phyloP scores from a whole-genome alignment of 2,888 invertebrate species.

The Chromoteleia sp. region DNA sequence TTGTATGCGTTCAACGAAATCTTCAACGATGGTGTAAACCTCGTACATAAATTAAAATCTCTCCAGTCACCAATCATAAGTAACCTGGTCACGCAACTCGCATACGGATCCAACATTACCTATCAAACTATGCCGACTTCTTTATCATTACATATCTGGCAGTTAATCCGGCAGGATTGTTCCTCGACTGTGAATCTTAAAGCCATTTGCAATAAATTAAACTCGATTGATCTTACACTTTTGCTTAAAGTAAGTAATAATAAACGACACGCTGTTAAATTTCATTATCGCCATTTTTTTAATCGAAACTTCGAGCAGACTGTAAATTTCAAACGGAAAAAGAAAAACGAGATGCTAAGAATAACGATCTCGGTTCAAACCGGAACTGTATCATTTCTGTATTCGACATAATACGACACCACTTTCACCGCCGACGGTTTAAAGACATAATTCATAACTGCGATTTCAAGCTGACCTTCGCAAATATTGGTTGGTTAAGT shows the following conservation, averaged over 20 bases:
- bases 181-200: not conserved
- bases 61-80: conserved; percentile 45
- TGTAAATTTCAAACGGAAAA: no score
- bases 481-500: conserved; percentile 50
- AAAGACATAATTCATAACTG: conserved; percentile 11
- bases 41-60: conserved; percentile 36
- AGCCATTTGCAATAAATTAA: not conserved
- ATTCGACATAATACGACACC: not conserved
- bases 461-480: conserved; percentile 46
- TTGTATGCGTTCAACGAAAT: conserved; percentile 29
- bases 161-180: conserved; percentile 26
- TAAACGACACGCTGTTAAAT: not conserved
- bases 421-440: conserved; percentile 35
- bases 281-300: no score
- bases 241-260: conserved; percentile 8
- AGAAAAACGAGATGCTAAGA: no score
- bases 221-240: not conserved
- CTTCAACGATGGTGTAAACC: conserved; percentile 21
- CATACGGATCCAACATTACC: not conserved
- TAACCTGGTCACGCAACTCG: conserved; percentile 45
- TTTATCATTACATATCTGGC: conserved; percentile 35
- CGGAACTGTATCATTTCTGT: conserved; percentile 6
- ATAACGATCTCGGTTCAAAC: no score
- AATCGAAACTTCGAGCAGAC: no score
- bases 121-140: conserved; percentile 25